Conservation (phyloP, 2,888 invertebrate genomes). For the Agonopterix alstromeriana region DNA sequence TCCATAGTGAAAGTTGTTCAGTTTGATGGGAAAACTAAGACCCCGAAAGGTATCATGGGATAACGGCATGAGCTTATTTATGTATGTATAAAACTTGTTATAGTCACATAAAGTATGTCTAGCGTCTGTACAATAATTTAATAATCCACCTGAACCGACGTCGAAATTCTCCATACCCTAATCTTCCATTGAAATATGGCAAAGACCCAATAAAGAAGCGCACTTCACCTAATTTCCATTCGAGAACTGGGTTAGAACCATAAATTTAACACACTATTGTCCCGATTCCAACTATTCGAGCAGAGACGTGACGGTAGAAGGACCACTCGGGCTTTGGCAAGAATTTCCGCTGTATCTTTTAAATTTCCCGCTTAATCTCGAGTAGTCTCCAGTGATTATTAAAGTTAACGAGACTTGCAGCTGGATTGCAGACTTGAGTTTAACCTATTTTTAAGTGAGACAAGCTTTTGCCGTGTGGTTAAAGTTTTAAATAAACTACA, state of each 20-base stretch:
- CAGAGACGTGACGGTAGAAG: slow-evolving; percentile 34
- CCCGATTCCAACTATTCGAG: slow-evolving; percentile 18
- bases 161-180: too few species aligned
- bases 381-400: slow-evolving; percentile 60
- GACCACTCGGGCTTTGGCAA: slow-evolving; percentile 62
- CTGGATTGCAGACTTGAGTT: background rate
- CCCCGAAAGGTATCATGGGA: too few species aligned
- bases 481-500: background rate
- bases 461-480: background rate
- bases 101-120: too few species aligned
- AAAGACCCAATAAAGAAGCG: background rate
- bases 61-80: too few species aligned
- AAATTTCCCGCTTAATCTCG: slow-evolving; percentile 60
- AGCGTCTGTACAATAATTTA: too few species aligned
- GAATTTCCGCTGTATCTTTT: slow-evolving; percentile 64
- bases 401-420: slow-evolving; percentile 48
- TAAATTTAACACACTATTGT: slow-evolving; percentile 38
- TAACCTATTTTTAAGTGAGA: background rate
- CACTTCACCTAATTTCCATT: slow-evolving; percentile 1
- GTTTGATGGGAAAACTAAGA: too few species aligned
- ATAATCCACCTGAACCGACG: too few species aligned
- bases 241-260: slow-evolving; percentile 30
- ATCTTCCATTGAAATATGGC: too few species aligned
- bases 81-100: too few species aligned
- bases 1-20: too few species aligned